phyloP scores from a whole-genome alignment of 2,797 vertebrate species.

The Scyliorhinus canicula region DNA sequence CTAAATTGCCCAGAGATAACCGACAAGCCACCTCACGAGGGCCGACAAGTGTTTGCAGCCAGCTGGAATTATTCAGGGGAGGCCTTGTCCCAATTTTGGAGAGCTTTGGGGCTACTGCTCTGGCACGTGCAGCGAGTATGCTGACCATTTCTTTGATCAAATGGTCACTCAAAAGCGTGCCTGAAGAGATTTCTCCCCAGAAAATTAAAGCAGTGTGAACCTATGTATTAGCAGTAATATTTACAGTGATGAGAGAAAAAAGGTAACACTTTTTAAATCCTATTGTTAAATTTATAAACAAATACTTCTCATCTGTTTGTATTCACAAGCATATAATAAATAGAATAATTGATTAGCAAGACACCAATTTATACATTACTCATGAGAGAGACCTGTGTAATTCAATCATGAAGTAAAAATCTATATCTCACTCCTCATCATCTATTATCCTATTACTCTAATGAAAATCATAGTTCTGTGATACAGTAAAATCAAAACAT shows the following conservation, averaged over 20 bases:
- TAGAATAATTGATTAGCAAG: not conserved
- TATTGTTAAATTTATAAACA: not conserved
- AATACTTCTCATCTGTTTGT: not conserved
- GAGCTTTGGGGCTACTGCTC: not conserved
- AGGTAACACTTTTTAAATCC: not conserved
- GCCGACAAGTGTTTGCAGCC: not conserved
- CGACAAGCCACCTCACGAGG: too few species aligned
- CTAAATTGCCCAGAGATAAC: not conserved
- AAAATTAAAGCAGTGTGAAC: not conserved
- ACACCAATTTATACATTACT: conserved; percentile 31
- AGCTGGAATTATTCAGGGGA: not conserved
- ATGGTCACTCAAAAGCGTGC: too few species aligned
- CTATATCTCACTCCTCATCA: conserved; percentile 23
- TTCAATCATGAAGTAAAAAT: conserved; percentile 36
- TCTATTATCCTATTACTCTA: conserved; percentile 35
- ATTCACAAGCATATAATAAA: conserved; percentile 15
- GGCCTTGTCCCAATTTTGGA: not conserved
- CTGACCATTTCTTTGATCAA: not conserved
- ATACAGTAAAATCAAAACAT: conserved; percentile 28
- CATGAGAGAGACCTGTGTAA: not conserved
- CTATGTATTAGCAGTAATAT: not conserved
- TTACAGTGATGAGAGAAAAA: not conserved
- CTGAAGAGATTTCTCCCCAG: not conserved
- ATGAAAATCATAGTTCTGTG: conserved; percentile 35
- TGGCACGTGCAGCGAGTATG: not conserved